A percentile compares a stretch with the other conserved stretches of the same genome.
phyloP scores from a whole-genome alignment of 2,113 vertebrate species.

The Paracanthobrama guichenoti region DNA sequence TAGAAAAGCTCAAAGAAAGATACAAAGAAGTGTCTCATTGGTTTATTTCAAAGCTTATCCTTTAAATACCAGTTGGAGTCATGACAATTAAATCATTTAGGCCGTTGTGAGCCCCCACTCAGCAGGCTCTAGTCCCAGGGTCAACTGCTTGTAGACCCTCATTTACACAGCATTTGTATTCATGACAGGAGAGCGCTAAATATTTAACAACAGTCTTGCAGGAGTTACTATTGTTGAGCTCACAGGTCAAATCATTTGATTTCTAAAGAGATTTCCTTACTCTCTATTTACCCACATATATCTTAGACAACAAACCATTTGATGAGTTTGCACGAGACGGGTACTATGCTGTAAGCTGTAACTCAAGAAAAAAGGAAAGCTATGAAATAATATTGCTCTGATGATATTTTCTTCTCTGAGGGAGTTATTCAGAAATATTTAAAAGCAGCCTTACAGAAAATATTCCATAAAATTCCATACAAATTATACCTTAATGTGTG shows the following conservation, averaged over 20 bases:
- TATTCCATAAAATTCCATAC: neutral
- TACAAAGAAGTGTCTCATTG: constrained; percentile 58
- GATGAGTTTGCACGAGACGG: neutral
- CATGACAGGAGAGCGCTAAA: constrained; percentile 93
- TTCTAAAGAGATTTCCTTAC: constrained; percentile 92
- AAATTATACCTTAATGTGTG: no score
- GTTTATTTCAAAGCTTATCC: constrained; percentile 81
- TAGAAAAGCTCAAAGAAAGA: constrained; percentile 60
- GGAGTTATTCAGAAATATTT: neutral
- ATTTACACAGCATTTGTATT: constrained; percentile 99
- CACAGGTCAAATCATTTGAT: constrained; percentile 97
- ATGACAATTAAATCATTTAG: constrained; percentile 96
- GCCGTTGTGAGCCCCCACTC: constrained; percentile 80
- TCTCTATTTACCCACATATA: constrained; percentile 78
- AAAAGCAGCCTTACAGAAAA: neutral
- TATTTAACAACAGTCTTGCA: constrained; percentile 92
- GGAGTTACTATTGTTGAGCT: constrained; percentile 86
- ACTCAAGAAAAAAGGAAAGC: neutral
- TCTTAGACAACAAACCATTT: neutral
- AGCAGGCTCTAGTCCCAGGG: constrained; percentile 88
- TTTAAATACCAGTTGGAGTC: constrained; percentile 84
- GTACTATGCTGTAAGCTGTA: neutral
- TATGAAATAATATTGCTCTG: neutral
- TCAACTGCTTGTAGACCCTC: constrained; percentile 98
- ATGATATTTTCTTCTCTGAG: neutral